These are phyloP conservation scores for Caenorhabditis sp. DNA, from an alignment of 2,888 invertebrate genomes.

Conservation along the genomic window DNA sequence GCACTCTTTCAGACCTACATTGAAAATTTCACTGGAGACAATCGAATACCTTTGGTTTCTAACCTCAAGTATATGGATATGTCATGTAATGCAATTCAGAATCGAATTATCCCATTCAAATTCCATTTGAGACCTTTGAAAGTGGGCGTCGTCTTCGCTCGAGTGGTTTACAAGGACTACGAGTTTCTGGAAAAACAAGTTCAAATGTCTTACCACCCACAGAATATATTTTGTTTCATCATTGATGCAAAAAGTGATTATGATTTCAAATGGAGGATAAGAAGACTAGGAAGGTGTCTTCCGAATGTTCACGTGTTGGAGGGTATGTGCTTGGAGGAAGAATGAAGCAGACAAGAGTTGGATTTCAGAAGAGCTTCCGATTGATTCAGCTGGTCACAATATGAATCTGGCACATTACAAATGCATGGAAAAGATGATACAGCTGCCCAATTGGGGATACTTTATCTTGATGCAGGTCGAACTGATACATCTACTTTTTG, in stretches of 20 bases:
- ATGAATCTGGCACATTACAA: conserved; percentile 66
- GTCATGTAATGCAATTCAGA: conserved; percentile 45
- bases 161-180: conserved; percentile 66
- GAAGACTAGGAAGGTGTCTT: conserved; percentile 47
- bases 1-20: conserved; percentile 30
- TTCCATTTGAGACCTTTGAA: conserved; percentile 35
- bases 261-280: conserved; percentile 56
- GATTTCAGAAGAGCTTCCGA: conserved; percentile 54
- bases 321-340: background rate
- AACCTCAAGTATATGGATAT: conserved; percentile 33
- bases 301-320: conserved; percentile 55
- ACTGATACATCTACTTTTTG: background rate
- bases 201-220: conserved; percentile 58
- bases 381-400: conserved; percentile 63
- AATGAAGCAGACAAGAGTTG: background rate
- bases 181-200: conserved; percentile 66
- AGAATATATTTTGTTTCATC: conserved; percentile 59
- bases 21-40: conserved; percentile 19
- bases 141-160: conserved; percentile 63
- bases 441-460: conserved; percentile 59
- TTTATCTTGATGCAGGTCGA: conserved; percentile 57
- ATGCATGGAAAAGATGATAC: conserved; percentile 57
- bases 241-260: conserved; percentile 53
- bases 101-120: conserved; percentile 31
- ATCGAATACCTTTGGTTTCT: conserved; percentile 10